Evolutionary conservation across 2,797 vertebrate genomes (phyloP).

Genomic region (Acropternis orthonyx): DNA sequence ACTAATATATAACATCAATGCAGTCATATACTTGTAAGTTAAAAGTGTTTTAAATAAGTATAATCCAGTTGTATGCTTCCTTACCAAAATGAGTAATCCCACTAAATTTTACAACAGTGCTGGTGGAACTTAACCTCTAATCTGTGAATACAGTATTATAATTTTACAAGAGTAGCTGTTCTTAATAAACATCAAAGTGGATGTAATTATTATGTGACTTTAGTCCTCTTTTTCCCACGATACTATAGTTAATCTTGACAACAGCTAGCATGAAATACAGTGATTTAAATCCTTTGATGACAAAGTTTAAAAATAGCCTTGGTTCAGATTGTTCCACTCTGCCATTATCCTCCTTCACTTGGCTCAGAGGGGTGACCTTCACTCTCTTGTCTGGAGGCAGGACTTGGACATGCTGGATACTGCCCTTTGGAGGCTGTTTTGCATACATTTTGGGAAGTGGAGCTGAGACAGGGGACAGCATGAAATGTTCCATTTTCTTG

Average conservation of each 20-base stretch:
- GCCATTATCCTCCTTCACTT: not conserved
- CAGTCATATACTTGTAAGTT: not conserved
- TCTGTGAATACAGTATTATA: conserved; percentile 37
- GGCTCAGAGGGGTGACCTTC: not conserved
- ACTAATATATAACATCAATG: not conserved
- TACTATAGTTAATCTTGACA: conserved; percentile 34
- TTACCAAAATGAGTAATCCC: conserved; percentile 60
- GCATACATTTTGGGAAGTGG: not conserved
- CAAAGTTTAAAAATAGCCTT: conserved; percentile 45
- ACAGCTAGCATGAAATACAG: not conserved
- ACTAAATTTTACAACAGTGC: conserved; percentile 39
- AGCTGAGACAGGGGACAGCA: not conserved
- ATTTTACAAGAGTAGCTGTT: conserved; percentile 58
- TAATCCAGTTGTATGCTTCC: not conserved
- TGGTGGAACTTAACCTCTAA: conserved; percentile 34
- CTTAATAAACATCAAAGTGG: conserved; percentile 58
- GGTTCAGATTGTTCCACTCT: conserved; percentile 4
- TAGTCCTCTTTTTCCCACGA: conserved; percentile 47
- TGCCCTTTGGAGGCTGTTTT: not conserved
- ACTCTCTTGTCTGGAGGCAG: not conserved
- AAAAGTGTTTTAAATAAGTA: not conserved
- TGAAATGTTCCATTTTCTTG: not conserved
- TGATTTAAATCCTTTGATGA: conserved; percentile 27
- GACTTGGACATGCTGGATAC: not conserved
- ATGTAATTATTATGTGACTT: conserved; percentile 39